phyloP scores from a whole-genome alignment of 2,113 vertebrate species.

The Labrus mixtus region DNA sequence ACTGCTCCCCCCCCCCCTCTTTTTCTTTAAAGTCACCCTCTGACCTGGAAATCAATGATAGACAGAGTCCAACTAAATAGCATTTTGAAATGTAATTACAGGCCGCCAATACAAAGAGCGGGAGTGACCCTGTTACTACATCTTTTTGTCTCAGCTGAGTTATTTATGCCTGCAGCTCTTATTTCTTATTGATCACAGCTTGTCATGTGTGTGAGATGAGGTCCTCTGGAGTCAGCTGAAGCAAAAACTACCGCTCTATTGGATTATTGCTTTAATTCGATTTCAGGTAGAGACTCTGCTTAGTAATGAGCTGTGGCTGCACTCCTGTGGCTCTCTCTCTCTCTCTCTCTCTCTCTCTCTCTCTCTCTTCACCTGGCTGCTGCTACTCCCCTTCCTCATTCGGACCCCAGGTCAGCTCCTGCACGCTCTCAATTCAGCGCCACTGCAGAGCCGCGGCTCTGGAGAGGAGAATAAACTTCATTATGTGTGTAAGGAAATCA shows the following conservation, averaged over 20 bases:
- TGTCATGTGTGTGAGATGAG: conserved; percentile 85
- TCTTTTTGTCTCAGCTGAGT: conserved; percentile 68
- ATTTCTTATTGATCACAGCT: conserved; percentile 88
- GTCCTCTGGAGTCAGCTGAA: conserved; percentile 70
- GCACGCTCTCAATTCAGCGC: conserved; percentile 6
- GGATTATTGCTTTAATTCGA: conserved; percentile 80
- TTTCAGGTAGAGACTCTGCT: conserved; percentile 63
- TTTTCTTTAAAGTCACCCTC: conserved; percentile 82
- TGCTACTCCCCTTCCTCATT: not conserved
- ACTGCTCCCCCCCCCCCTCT: not conserved
- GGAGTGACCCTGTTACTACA: conserved; percentile 24
- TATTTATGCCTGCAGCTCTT: conserved; percentile 88
- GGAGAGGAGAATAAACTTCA: conserved; percentile 36
- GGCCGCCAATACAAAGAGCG: conserved; percentile 24
- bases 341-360: conserved; percentile 12
- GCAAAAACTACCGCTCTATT: conserved; percentile 74
- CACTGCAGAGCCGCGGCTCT: conserved; percentile 3
- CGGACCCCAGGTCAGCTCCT: conserved; percentile 18
- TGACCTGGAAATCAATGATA: conserved; percentile 89
- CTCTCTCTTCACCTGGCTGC: conserved; percentile 8
- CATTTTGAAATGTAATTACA: conserved; percentile 90
- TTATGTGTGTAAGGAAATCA: conserved; percentile 34
- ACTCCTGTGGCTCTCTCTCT: not conserved
- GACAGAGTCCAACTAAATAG: conserved; percentile 86
- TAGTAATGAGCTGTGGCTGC: conserved; percentile 50